Evolutionary conservation across 2,113 vertebrate species (phyloP).

Genomic region (Paramisgurnus dabryanus): DNA sequence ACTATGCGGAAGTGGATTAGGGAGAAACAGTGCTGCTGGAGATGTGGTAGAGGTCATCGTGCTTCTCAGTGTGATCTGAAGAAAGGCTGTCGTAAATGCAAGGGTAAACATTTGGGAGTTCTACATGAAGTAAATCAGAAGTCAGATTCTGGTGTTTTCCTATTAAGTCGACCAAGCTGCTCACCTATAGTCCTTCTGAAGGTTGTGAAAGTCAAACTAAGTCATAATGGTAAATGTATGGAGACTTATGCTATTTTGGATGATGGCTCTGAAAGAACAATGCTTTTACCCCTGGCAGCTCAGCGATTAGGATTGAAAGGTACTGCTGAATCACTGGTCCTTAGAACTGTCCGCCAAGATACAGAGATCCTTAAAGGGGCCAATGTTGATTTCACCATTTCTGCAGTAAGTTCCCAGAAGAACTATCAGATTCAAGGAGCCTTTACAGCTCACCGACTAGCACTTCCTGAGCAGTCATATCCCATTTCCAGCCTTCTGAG

Average conservation of each 20-base stretch:
- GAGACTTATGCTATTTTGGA: not conserved
- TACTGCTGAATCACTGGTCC: not conserved
- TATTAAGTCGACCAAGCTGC: not conserved
- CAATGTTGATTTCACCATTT: not conserved
- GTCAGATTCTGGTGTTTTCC: not conserved
- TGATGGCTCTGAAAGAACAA: not conserved
- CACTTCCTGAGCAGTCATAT: not conserved
- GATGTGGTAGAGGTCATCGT: not conserved
- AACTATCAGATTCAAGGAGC: not conserved
- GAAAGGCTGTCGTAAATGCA: not conserved
- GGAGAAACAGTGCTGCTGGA: not conserved
- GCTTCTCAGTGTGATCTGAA: not conserved
- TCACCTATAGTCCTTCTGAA: not conserved
- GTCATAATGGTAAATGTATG: not conserved
- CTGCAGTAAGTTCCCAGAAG: not conserved
- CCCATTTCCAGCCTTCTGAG: not conserved
- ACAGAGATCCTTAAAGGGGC: not conserved
- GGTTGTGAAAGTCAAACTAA: not conserved
- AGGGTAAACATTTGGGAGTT: not conserved
- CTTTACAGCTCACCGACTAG: too few relatives aligned
- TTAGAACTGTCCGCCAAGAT: not conserved
- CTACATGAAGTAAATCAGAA: not conserved
- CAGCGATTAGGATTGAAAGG: not conserved
- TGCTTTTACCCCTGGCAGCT: not conserved
- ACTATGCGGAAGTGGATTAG: too few relatives aligned